phyloP scores from a whole-genome alignment of 2,888 invertebrate genomes.

The Nebria brevicollis region DNA sequence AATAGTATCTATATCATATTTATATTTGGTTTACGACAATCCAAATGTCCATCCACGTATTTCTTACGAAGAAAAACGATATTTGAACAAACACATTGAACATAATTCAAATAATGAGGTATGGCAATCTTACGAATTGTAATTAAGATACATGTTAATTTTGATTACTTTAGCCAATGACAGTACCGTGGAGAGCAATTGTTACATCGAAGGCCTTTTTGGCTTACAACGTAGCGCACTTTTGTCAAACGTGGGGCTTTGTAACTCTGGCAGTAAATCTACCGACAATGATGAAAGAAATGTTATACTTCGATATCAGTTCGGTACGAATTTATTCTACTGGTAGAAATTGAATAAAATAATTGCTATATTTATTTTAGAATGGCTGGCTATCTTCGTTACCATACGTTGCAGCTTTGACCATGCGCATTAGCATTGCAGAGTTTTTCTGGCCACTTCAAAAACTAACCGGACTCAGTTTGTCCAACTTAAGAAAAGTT shows the following conservation, averaged over 20 bases:
- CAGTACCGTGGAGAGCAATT: constrained; percentile 64
- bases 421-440: constrained; percentile 54
- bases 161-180: constrained; percentile 52
- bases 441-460: constrained; percentile 54
- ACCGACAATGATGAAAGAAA: constrained; percentile 63
- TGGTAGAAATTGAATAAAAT: not conserved
- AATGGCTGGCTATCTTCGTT: constrained; percentile 58
- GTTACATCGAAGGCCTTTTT: constrained; percentile 62
- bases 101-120: constrained; percentile 37
- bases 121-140: not conserved
- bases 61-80: constrained; percentile 60
- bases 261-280: constrained; percentile 59
- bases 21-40: constrained; percentile 64
- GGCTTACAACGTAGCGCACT: constrained; percentile 64
- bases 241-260: constrained; percentile 63
- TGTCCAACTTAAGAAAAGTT: constrained; percentile 55
- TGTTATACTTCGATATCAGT: constrained; percentile 60
- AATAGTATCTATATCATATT: constrained; percentile 63
- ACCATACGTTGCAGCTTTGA: constrained; percentile 56
- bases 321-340: constrained; percentile 56
- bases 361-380: constrained; percentile 49
- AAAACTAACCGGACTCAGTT: constrained; percentile 51
- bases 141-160: not conserved
- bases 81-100: constrained; percentile 51
- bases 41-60: constrained; percentile 68